Evolutionary conservation across 2,888 invertebrate genomes (phyloP).

Genomic region (Hesperia comma): DNA sequence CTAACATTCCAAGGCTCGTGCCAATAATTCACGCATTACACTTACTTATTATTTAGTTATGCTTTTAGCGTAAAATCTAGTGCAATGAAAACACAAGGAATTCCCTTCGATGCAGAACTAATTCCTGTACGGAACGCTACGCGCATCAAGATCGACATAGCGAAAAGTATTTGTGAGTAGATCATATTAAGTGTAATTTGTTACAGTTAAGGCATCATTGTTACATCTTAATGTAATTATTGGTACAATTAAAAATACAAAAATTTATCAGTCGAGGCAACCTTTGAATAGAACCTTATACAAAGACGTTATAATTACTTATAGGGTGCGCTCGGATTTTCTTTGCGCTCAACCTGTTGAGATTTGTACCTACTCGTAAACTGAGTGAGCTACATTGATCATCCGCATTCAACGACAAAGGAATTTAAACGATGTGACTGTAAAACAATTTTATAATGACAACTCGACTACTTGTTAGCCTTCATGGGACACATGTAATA

Average conservation of each 20-base stretch:
- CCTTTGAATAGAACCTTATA: background rate
- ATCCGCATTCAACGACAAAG: slow-evolving; percentile 58
- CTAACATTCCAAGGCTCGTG: slow-evolving; percentile 72
- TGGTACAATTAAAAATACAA: background rate
- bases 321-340: background rate
- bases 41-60: slow-evolving; percentile 37
- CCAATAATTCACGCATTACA: slow-evolving; percentile 61
- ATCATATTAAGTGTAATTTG: background rate
- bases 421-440: slow-evolving; percentile 58
- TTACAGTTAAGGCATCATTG: background rate
- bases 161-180: background rate
- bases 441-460: slow-evolving; percentile 38
- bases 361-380: background rate
- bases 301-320: background rate
- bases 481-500: slow-evolving; percentile 14
- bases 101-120: slow-evolving; percentile 18
- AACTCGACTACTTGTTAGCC: slow-evolving; percentile 29
- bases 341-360: background rate
- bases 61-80: slow-evolving; percentile 26
- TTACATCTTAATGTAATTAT: background rate
- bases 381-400: slow-evolving; percentile 67
- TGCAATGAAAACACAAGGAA: slow-evolving; percentile 6
- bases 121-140: slow-evolving; percentile 8
- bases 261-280: background rate
- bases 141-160: background rate